Base-by-base conservation (phyloP, 92 coral and sea anemone species). In the Palythoa grandis region DNA sequence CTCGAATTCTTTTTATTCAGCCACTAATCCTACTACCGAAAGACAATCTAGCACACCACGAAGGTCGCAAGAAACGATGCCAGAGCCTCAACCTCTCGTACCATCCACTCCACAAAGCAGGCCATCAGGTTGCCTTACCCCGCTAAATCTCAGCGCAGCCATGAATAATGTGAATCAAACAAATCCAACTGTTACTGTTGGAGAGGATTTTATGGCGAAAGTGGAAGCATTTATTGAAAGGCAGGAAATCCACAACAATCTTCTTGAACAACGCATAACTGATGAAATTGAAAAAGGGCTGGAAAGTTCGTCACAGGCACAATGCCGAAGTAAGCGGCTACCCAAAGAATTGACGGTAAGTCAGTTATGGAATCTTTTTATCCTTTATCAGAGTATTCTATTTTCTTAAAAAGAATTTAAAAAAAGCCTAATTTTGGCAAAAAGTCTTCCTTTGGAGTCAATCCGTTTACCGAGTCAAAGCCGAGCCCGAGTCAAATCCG, bases 201-300 rank as follows among this genome's bases (percentile, higher is more conserved):
- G 78, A 11, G 78, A 47, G 40, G 22, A 74, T 48, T 74, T 74
- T 57, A 74, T 74, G 78, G 78, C 78, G 58, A 74, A 74, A 74
- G 78, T 74, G 43, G 78, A 74, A 29, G 58, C 78, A 10, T 74
- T 74, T 14, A 74, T 74, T 57, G 78, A 74, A 48, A 43, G 29
- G 14, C 78, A 74, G 35, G 58, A 74, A 74, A 57, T 17, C 11
- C 40, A 74, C 78, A 74, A 74, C 35, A 57, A 74, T 57, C 56
- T 14, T 11, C 56, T 74, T 43, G 78, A 74, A 48, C 78, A 74
- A 48, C 60, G 78, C 29, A 24, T 74, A 11, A 57, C 56, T 43
- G 78, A 43, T 13, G 58, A 74, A 74, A 15, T 13, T 23, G 22
- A 48, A 74, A 74, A 43, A 29, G 78, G 78, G 78, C 78, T 25